Evolutionary conservation across 2,797 vertebrate species (phyloP).

Genomic region (Limnodromus scolopaceus): DNA sequence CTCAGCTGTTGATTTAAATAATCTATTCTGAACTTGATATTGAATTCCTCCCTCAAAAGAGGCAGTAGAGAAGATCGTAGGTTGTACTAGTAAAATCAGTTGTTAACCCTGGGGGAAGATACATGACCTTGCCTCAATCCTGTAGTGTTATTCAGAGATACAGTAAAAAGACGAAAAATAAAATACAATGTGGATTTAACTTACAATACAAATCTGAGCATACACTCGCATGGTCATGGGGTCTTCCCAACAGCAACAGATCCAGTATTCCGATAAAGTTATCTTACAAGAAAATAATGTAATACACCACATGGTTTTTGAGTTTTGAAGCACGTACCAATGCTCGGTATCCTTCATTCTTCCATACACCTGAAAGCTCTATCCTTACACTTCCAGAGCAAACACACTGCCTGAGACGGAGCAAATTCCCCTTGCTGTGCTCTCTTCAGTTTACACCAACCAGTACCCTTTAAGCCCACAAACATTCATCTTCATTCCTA

Average conservation of each 20-base stretch:
- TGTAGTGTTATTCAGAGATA: neutral
- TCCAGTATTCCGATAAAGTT: neutral
- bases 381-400: neutral
- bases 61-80: neutral
- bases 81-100: neutral
- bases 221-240: no score
- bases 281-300: neutral
- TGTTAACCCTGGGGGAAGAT: neutral
- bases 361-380: neutral
- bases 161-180: neutral
- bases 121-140: neutral
- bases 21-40: neutral
- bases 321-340: neutral
- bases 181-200: neutral
- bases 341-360: neutral
- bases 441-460: neutral
- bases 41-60: neutral
- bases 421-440: neutral
- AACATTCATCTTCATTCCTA: fast-evolving
- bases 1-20: neutral
- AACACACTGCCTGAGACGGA: fast-evolving
- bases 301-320: neutral
- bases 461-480: fast-evolving
- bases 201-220: neutral
- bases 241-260: neutral